Percentiles rank a stretch among this genome's conserved stretches.
phyloP scores from a whole-genome alignment of 64 coral and sea anemone species.

The Montipora sp. region DNA sequence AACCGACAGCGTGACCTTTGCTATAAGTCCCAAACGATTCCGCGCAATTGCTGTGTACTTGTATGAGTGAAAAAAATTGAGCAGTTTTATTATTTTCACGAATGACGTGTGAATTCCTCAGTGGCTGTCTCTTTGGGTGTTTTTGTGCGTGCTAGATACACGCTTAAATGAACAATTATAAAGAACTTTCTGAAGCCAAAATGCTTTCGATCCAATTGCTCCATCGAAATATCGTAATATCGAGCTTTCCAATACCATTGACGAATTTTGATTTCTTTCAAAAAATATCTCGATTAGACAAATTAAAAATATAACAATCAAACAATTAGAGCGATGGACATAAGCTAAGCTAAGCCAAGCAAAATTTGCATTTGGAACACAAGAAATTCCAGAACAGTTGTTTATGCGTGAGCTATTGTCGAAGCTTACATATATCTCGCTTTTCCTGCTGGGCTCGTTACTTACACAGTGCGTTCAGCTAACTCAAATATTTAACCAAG shows the following conservation, averaged over 20 bases:
- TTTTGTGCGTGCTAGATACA: conserved; percentile 18
- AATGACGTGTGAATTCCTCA: not conserved
- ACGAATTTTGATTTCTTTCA: not conserved
- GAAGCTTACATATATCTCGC: not conserved
- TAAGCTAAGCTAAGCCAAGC: not conserved
- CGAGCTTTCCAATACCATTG: not conserved
- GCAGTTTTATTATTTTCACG: not conserved
- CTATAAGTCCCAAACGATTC: not conserved
- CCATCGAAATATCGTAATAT: conserved; percentile 5
- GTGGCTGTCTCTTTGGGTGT: not conserved
- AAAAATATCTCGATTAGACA: not conserved
- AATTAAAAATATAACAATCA: not conserved
- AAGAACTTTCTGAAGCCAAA: conserved; percentile 10
- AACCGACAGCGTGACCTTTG: not conserved
- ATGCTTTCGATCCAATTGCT: not conserved
- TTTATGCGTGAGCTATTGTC: conserved; percentile 8
- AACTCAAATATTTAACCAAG: conserved; percentile 35
- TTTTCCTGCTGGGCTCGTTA: conserved; percentile 8
- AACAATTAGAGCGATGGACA: not conserved
- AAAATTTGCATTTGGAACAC: not conserved
- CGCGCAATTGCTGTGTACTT: not conserved
- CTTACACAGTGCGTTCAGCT: not conserved
- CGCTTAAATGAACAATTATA: conserved; percentile 17
- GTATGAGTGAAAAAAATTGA: not conserved
- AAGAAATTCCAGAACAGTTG: not conserved